These are phyloP conservation scores for Hydrozoanthus gracilis DNA, from an alignment of 92 coral and sea anemone genomes.

Conservation along the genomic window DNA sequence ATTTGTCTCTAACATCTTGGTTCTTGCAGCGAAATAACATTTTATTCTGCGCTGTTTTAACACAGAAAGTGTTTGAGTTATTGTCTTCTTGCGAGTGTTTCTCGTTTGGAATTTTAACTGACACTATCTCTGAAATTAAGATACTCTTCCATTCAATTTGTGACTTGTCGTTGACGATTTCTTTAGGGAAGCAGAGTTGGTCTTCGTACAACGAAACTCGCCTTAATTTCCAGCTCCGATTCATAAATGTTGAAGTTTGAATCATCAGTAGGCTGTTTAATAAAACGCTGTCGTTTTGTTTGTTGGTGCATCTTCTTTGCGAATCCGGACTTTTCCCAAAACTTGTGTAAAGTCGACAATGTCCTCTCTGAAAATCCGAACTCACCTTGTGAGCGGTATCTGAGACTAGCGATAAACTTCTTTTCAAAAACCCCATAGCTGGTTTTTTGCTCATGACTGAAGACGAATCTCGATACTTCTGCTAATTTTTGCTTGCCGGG, in stretches of 20 bases:
- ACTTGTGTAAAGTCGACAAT: slow-evolving; percentile 42
- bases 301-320: not conserved
- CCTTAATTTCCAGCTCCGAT: slow-evolving; percentile 33
- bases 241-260: slow-evolving; percentile 20
- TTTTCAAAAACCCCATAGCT: slow-evolving; percentile 34
- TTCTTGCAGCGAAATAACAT: slow-evolving; percentile 32
- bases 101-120: slow-evolving; percentile 42
- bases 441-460: slow-evolving; percentile 32
- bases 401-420: slow-evolving; percentile 40
- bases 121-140: slow-evolving; percentile 17
- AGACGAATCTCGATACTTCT: not conserved
- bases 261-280: slow-evolving; percentile 31
- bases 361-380: slow-evolving; percentile 25
- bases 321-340: slow-evolving; percentile 31
- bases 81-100: not conserved
- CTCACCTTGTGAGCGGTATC: slow-evolving; percentile 27
- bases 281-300: slow-evolving; percentile 10
- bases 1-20: slow-evolving; percentile 19
- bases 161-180: slow-evolving; percentile 17
- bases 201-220: slow-evolving; percentile 21
- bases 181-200: slow-evolving; percentile 27
- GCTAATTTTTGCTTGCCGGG: not conserved
- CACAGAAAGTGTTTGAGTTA: slow-evolving; percentile 22
- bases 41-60: slow-evolving; percentile 35
- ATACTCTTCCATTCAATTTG: slow-evolving; percentile 28